Base-by-base conservation (phyloP, 2,113 vertebrate genomes). In the Rhadina sibilatrix region DNA sequence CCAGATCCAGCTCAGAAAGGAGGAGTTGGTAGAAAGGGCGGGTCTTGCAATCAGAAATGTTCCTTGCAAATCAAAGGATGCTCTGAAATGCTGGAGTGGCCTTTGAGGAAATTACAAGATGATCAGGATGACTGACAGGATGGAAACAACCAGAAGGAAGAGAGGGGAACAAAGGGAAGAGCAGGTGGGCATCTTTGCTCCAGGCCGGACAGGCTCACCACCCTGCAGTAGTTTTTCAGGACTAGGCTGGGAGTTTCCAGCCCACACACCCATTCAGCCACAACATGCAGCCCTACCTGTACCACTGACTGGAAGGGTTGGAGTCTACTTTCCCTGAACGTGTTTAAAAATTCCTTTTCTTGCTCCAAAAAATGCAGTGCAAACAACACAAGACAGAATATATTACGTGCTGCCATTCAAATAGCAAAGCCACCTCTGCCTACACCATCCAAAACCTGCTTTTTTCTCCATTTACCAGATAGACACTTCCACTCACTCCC, bases 381-480 rank as follows among this genome's bases (percentile, higher is more conserved):
- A 87, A 90, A 47, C 28, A 79, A 57, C 23, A 53, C 2, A 3
- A 80, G 28, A 64, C 40, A 53, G 53, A 42, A 40, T 15, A 44
- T 18, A 42, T 0, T n/a, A n/a, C n/a, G 0, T 6, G 9, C 24
- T 24, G 21, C 33, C 1, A 1, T 38, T 35, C 63, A 94, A 72
- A 78, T 0, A 83, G 19, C 25, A 90, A 81, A 94, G 40, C 10
- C 18, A 33, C 17, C 52, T 72, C 25, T 59, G 31, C 44, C 12
- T 9, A 59, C 24, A 35, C 21, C 28, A 19, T 27, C 60, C 14
- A 1, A 83, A 80, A 33, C 5, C 24, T 25, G 11, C 57, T 89
- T 89, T 81, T 21, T 61, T 89, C 54, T 81, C 72, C 8, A 2
- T 52, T 68, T 52, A 57, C 38, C 63, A 61, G 64, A 37, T 27